phyloP scores from a whole-genome alignment of 2,113 vertebrate genomes.

The Canis aureus region DNA sequence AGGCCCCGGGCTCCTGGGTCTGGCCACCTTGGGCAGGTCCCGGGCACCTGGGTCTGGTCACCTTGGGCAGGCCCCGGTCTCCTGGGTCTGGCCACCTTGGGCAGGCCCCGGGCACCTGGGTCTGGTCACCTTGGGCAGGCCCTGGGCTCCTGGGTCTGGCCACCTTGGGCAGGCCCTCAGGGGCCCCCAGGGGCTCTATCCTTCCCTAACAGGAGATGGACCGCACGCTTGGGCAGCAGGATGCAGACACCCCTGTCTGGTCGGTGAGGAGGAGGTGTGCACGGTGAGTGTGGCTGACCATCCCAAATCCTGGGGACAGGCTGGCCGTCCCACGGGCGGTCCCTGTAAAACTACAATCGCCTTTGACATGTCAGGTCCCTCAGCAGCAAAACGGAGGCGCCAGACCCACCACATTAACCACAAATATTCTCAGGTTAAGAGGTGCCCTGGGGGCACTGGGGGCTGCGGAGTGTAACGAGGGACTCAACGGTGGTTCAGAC shows the following conservation, averaged over 20 bases:
- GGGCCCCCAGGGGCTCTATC: neutral
- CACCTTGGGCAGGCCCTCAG: too few species aligned
- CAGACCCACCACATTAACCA: neutral
- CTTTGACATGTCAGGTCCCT: neutral
- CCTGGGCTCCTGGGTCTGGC: too few species aligned
- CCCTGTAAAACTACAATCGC: neutral
- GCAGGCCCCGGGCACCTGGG: too few species aligned
- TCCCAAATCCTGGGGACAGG: too few species aligned
- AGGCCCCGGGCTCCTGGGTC: too few species aligned
- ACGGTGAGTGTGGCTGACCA: neutral
- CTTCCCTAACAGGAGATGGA: neutral
- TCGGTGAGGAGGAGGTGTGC: neutral
- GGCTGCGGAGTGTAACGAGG: neutral
- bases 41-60: too few species aligned
- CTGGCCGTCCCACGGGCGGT: too few species aligned
- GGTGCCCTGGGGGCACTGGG: neutral
- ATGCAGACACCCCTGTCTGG: neutral
- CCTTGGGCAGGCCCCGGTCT: too few species aligned
- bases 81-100: too few species aligned
- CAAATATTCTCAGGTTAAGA: neutral
- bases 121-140: too few species aligned
- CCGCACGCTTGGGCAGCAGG: rapidly evolving
- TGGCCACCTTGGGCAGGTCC: too few species aligned
- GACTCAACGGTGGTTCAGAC: neutral
- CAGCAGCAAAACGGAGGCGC: neutral